Evolutionary conservation across 2,113 vertebrate species (phyloP).

Genomic region (Rallus limicola): DNA sequence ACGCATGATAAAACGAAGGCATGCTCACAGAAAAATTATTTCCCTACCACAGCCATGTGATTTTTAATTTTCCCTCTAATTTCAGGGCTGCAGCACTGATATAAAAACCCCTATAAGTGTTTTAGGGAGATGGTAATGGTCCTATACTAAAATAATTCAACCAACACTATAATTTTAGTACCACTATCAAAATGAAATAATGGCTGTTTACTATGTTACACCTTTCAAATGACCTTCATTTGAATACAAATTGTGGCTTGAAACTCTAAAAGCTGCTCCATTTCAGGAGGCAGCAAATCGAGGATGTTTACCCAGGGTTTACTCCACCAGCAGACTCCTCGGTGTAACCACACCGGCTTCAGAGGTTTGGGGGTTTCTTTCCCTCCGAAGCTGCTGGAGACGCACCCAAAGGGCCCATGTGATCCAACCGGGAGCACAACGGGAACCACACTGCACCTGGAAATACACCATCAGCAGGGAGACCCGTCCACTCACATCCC

Average conservation of each 20-base stretch:
- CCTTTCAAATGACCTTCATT: slow-evolving; percentile 88
- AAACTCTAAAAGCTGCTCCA: slow-evolving; percentile 75
- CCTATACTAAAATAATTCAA: slow-evolving; percentile 86
- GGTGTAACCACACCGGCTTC: background rate
- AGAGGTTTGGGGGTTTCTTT: background rate
- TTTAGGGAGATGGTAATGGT: slow-evolving; percentile 83
- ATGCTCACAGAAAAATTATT: slow-evolving; percentile 31
- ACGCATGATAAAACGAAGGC: background rate
- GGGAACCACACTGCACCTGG: rapidly evolving
- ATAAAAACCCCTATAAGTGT: slow-evolving; percentile 78
- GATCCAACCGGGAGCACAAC: rapidly evolving
- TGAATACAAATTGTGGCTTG: slow-evolving; percentile 81
- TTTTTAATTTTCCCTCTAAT: slow-evolving; percentile 83
- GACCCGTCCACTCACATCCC: rapidly evolving
- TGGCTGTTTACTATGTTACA: slow-evolving; percentile 82
- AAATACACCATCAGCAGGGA: rapidly evolving
- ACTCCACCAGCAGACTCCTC: slow-evolving; percentile 26
- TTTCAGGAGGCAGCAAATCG: slow-evolving; percentile 69
- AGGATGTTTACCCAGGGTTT: slow-evolving; percentile 20
- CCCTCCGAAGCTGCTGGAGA: background rate
- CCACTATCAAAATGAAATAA: slow-evolving; percentile 88
- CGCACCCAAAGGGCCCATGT: background rate
- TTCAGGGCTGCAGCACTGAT: slow-evolving; percentile 66
- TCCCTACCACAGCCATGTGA: slow-evolving; percentile 56
- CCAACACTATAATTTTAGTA: slow-evolving; percentile 87